phyloP scores from a whole-genome alignment of 1,140 invertebrate genomes.

The Heterodera schachtii region DNA sequence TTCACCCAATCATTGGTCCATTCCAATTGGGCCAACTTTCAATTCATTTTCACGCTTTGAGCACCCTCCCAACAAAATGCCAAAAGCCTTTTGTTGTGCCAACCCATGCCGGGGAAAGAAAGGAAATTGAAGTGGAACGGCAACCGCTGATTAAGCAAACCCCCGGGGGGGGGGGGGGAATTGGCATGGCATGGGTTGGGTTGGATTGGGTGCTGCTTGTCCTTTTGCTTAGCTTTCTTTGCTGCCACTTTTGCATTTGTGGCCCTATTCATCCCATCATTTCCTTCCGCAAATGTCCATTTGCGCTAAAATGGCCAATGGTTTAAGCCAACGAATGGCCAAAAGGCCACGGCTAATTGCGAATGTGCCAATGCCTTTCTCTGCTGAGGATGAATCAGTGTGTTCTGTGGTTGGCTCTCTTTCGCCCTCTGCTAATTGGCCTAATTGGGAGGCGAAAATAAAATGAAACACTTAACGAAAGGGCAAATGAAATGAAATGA shows the following conservation, averaged over 20 bases:
- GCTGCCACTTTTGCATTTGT: not conserved
- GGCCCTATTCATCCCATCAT: not conserved
- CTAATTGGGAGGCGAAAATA: not conserved
- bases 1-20: not conserved
- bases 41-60: no score
- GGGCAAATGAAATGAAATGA: not conserved
- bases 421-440: not conserved
- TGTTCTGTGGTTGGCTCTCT: not conserved
- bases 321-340: not conserved
- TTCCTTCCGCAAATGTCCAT: slow-evolving; percentile 4
- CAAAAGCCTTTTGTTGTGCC: no score
- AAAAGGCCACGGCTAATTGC: slow-evolving; percentile 3
- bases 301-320: not conserved
- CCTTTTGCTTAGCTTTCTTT: not conserved
- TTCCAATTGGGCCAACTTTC: no score
- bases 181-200: no score
- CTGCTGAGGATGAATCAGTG: not conserved
- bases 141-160: no score
- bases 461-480: not conserved
- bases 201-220: not conserved
- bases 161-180: no score
- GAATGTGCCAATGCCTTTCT: slow-evolving; percentile 11
- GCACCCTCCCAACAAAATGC: no score
- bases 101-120: no score
- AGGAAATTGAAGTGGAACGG: no score